Conservation (phyloP, 92 coral and sea anemone genomes). For the Pocillopora meandrina region DNA sequence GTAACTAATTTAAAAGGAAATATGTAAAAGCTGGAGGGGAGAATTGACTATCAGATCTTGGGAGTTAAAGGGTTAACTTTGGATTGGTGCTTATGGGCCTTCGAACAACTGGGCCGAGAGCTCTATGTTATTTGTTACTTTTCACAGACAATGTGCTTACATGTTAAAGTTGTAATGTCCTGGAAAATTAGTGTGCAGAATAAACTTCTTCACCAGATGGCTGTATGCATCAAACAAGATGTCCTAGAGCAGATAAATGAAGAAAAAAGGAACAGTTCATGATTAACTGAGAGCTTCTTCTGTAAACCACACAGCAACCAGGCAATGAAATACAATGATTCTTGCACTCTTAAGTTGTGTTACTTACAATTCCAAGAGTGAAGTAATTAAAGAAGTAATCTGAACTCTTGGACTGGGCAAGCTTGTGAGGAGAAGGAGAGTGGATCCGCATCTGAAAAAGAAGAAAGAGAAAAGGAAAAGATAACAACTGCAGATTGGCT, state of each 20-base stretch:
- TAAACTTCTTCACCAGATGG: conserved; percentile 91
- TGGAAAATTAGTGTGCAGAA: conserved; percentile 96
- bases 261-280: background rate
- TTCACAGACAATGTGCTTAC: conserved; percentile 53
- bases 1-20: no score
- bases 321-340: background rate
- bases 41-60: no score
- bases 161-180: conserved; percentile 99
- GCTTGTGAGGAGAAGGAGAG: conserved; percentile 95
- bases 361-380: conserved; percentile 92
- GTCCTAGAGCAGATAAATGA: conserved; percentile 60
- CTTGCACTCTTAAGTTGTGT: no score
- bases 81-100: no score
- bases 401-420: conserved; percentile 94
- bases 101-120: no score
- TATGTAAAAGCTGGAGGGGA: no score
- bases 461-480: background rate
- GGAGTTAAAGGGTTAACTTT: no score
- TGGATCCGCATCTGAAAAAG: conserved; percentile 91
- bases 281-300: background rate
- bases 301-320: background rate
- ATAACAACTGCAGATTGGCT: background rate
- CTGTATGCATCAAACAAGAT: conserved; percentile 90
- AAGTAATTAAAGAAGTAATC: conserved; percentile 96
- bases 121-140: no score